Percentiles rank a stretch among this genome's conserved stretches.
Evolutionary conservation across 2,888 invertebrate species (phyloP).

Genomic region (Limnephilus marmoratus): DNA sequence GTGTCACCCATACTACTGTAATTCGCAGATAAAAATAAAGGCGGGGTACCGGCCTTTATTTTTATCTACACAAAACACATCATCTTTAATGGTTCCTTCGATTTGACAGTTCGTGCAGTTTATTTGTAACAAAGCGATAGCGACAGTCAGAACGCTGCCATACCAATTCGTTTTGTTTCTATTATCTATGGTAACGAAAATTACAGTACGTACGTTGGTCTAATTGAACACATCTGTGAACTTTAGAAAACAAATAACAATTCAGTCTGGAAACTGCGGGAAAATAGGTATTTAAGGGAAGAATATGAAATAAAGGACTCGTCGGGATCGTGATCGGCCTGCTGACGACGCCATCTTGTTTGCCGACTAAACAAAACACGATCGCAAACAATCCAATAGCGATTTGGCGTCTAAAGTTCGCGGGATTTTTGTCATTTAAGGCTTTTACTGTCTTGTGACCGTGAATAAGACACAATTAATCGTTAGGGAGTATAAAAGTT

Average conservation of each 20-base stretch:
- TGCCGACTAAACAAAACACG: conserved; percentile 1
- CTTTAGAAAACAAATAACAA: not conserved
- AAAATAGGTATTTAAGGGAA: conserved; percentile 2
- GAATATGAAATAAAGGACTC: conserved; percentile 25
- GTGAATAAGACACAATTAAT: not conserved
- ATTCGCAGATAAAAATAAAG: no score
- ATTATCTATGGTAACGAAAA: not conserved
- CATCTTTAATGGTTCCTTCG: no score
- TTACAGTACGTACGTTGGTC: not conserved
- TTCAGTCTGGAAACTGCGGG: not conserved
- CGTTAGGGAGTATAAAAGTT: not conserved
- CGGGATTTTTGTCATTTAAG: not conserved
- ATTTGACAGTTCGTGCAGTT: no score
- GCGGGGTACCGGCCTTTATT: no score
- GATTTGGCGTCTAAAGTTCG: not conserved
- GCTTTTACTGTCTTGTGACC: not conserved
- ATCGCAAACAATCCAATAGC: not conserved
- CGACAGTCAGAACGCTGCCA: no score
- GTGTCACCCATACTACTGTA: no score
- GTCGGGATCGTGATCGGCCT: not conserved
- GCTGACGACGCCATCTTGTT: not conserved
- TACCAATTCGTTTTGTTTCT: no score
- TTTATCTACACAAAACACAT: no score
- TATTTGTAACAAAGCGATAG: no score
- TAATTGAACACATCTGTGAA: not conserved